A percentile compares a stretch with the other conserved stretches of the same genome.
Conservation (phyloP, 1,140 invertebrate genomes). For the Pissodes strobi region DNA sequence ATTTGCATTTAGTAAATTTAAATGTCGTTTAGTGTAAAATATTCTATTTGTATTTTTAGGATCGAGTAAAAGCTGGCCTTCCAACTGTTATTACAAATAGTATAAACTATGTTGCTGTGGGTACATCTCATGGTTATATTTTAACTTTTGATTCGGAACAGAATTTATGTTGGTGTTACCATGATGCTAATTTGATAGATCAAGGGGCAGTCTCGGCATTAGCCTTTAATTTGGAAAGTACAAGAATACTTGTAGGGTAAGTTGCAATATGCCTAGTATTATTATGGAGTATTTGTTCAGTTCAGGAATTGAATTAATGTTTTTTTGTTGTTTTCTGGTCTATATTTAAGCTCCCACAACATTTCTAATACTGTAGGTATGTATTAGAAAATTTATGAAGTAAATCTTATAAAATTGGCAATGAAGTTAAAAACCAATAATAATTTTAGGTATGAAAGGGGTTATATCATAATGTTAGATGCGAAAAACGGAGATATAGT, state of each 20-base stretch:
- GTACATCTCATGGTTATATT: constrained; percentile 90
- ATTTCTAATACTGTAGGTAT: no score
- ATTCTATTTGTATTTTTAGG: constrained; percentile 61
- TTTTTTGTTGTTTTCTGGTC: no score
- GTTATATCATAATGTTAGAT: constrained; percentile 84
- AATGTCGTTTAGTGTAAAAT: not conserved
- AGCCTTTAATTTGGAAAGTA: constrained; percentile 86
- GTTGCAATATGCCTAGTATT: no score
- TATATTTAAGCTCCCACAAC: no score
- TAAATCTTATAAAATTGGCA: no score
- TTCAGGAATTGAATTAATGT: no score
- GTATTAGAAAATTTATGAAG: no score
- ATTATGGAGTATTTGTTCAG: no score
- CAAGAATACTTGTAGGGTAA: constrained; percentile 81
- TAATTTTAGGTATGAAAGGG: constrained; percentile 74
- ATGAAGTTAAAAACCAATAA: no score
- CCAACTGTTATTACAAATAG: constrained; percentile 82
- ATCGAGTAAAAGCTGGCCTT: constrained; percentile 85
- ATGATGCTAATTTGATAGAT: constrained; percentile 68
- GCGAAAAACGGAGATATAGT: constrained; percentile 76
- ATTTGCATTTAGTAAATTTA: no score
- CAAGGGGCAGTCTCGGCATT: constrained; percentile 84
- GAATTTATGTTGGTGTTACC: constrained; percentile 83
- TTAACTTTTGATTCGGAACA: constrained; percentile 87
- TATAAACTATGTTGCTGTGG: constrained; percentile 80